These are phyloP conservation scores for Drosophila truncata DNA, from an alignment of 1,140 invertebrate species.

Conservation along the genomic window DNA sequence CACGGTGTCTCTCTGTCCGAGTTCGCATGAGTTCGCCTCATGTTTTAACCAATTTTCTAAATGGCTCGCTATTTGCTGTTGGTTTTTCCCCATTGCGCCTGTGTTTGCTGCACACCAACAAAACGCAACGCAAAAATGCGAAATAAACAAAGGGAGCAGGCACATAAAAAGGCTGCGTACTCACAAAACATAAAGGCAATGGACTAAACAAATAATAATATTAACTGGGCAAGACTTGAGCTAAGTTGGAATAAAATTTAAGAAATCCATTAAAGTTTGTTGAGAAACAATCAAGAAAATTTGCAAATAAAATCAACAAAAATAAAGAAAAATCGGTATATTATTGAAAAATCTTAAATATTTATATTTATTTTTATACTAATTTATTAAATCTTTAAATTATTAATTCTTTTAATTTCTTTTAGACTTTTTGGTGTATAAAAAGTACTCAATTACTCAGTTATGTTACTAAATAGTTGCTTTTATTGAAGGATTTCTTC, in stretches of 20 bases:
- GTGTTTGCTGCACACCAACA: slow-evolving; percentile 42
- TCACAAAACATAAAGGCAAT: slow-evolving; percentile 9
- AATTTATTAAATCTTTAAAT: too few species aligned
- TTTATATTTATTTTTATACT: neutral
- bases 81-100: slow-evolving; percentile 36
- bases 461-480: too few species aligned
- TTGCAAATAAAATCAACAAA: neutral
- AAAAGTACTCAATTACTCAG: too few species aligned
- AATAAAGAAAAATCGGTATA: neutral
- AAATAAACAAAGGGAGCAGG: slow-evolving; percentile 15
- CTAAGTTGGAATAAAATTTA: neutral
- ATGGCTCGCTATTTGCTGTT: slow-evolving; percentile 53
- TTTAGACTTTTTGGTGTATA: neutral
- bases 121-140: slow-evolving; percentile 22
- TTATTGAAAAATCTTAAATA: neutral
- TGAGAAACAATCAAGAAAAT: neutral
- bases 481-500: too few species aligned
- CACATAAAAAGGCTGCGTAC: slow-evolving; percentile 12
- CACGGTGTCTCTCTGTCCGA: slow-evolving; percentile 2
- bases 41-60: slow-evolving; percentile 68
- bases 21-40: slow-evolving; percentile 38
- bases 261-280: neutral
- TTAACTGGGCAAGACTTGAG: neutral
- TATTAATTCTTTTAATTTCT: too few species aligned
- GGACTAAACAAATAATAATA: neutral